Conservation (phyloP, 2,888 invertebrate genomes). For the Cepaea hortensis region DNA sequence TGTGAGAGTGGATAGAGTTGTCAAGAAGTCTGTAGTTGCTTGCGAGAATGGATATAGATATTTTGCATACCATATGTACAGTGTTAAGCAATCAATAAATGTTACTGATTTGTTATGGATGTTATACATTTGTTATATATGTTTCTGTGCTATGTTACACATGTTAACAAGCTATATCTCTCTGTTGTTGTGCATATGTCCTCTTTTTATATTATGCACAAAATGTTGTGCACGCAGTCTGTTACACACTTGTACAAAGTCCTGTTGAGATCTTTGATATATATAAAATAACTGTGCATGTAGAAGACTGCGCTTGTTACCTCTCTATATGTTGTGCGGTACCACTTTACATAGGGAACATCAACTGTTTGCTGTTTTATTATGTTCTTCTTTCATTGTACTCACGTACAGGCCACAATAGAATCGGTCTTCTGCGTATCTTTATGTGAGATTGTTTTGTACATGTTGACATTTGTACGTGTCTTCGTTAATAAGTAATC, state of each 20-base stretch:
- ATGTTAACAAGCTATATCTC: constrained; percentile 1
- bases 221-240: neutral
- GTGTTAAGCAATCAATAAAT: constrained; percentile 5
- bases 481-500: too few species aligned
- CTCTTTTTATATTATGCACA: constrained; percentile 18
- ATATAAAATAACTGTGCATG: neutral
- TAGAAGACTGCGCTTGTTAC: neutral
- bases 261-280: neutral
- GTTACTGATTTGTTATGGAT: neutral
- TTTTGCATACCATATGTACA: constrained; percentile 15
- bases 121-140: constrained; percentile 21
- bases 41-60: neutral
- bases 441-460: too few species aligned
- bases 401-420: neutral
- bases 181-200: neutral
- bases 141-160: constrained; percentile 1
- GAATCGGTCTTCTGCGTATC: neutral
- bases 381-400: neutral
- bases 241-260: constrained; percentile 11
- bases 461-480: too few species aligned
- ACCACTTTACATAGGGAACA: constrained; percentile 15
- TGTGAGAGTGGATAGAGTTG: too few species aligned
- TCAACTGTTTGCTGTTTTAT: neutral
- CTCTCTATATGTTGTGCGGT: neutral
- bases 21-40: neutral